These are phyloP conservation scores for Bufo gargarizans DNA, from an alignment of 2,113 vertebrate genomes.

Conservation along the genomic window DNA sequence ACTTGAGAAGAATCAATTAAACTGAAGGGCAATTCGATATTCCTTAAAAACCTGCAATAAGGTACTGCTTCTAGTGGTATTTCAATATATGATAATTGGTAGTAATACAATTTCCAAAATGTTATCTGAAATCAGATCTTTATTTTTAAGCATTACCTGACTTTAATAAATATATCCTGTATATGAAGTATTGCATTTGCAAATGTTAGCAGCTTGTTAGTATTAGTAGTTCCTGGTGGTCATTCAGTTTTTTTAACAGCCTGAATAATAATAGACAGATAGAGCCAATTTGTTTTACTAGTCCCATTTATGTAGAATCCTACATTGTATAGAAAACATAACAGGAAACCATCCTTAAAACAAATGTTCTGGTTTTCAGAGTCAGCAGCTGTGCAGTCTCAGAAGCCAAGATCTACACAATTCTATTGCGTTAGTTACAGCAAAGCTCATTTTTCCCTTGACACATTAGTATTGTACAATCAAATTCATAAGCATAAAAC, in stretches of 20 bases:
- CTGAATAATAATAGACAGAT: neutral
- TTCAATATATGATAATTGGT: neutral
- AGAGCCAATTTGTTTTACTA: neutral
- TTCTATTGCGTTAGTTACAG: constrained; percentile 27
- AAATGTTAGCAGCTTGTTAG: neutral
- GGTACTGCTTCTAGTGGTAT: neutral
- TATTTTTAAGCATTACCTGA: neutral
- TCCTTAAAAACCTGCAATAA: neutral
- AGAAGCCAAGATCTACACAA: constrained; percentile 30
- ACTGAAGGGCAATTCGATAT: neutral
- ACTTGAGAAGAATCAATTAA: neutral
- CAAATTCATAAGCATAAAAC: neutral
- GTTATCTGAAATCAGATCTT: too few species aligned
- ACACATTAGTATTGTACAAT: neutral
- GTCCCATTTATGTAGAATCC: neutral
- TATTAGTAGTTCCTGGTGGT: neutral
- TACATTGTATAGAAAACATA: constrained; percentile 14
- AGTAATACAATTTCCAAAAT: too few species aligned
- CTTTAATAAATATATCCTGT: neutral
- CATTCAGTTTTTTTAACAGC: neutral
- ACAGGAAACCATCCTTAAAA: constrained; percentile 18
- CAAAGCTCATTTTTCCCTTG: constrained; percentile 5
- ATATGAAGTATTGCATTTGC: neutral
- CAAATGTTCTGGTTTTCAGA: constrained; percentile 32
- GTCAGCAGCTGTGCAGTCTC: constrained; percentile 8